These are phyloP conservation scores for Macrostomum lignano DNA, from an alignment of 1,140 invertebrate genomes.

Conservation along the genomic window DNA sequence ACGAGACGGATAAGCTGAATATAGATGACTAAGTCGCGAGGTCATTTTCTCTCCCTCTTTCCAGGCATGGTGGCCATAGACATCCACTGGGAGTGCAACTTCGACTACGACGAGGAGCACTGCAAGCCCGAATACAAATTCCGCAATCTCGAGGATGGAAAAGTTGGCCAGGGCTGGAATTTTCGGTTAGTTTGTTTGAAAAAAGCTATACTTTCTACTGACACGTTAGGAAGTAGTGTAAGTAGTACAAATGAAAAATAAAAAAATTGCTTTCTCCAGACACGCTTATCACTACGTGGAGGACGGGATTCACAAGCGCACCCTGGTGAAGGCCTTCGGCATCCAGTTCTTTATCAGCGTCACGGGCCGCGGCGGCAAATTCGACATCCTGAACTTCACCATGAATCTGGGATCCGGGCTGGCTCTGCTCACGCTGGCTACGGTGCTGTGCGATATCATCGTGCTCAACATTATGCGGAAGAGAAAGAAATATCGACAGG, in stretches of 20 bases:
- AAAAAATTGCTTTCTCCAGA: too few species aligned
- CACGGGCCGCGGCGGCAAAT: constrained; percentile 2
- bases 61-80: constrained; percentile 17
- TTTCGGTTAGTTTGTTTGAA: too few species aligned
- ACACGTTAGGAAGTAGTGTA: too few species aligned
- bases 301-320: constrained; percentile 7
- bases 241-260: too few species aligned
- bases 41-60: constrained; percentile 1
- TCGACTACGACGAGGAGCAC: constrained; percentile 16
- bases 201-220: too few species aligned
- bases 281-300: constrained; percentile 8
- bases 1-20: too few species aligned
- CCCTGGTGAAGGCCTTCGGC: constrained; percentile 7
- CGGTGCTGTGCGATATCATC: constrained; percentile 3
- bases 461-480: constrained; percentile 4
- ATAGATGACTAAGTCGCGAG: too few species aligned
- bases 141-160: constrained; percentile 7
- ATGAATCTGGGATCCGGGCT: constrained; percentile 6
- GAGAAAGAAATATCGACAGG: constrained; percentile 1
- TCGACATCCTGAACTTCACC: constrained; percentile 4
- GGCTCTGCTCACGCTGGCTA: constrained; percentile 5
- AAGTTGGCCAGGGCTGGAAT: constrained; percentile 7
- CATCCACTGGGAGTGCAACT: constrained; percentile 27
- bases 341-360: constrained; percentile 7
- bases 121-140: constrained; percentile 24